Percentiles rank a stretch among this genome's conserved stretches.
Conservation (phyloP, 2,113 vertebrate species). For the Pristiophorus japonicus region DNA sequence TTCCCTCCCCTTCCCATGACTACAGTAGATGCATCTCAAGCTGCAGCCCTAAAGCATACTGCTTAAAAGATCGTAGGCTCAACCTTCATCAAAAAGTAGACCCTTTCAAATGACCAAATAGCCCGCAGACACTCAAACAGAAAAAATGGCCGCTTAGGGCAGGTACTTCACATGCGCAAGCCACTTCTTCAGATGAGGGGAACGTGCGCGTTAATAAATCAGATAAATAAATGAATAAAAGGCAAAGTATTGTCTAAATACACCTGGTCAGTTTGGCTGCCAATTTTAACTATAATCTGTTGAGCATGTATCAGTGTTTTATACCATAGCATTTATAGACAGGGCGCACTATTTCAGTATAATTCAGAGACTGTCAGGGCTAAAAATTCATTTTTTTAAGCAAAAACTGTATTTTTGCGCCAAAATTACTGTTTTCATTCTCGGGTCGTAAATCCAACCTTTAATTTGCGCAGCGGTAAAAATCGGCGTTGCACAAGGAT, state of each 20-base stretch:
- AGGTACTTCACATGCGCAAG: background rate
- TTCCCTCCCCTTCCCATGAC: background rate
- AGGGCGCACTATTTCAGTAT: background rate
- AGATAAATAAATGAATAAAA: background rate
- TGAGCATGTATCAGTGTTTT: background rate
- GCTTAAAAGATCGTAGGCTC: too few relatives aligned
- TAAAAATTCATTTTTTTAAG: too few relatives aligned
- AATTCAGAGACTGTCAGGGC: background rate
- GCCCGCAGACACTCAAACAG: background rate
- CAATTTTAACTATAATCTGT: background rate
- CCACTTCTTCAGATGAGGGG: background rate
- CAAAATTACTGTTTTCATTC: too few relatives aligned
- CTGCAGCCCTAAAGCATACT: background rate
- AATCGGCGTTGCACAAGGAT: too few relatives aligned
- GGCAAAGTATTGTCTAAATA: background rate
- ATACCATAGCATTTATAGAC: background rate
- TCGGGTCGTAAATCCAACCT: too few relatives aligned
- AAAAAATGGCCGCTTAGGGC: background rate
- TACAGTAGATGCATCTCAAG: background rate
- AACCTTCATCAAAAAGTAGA: background rate
- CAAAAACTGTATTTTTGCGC: too few relatives aligned
- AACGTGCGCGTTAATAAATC: background rate
- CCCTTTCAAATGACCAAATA: background rate
- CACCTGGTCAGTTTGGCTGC: background rate
- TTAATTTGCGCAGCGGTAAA: too few relatives aligned